Evolutionary conservation across 2,113 vertebrate species (phyloP).

Genomic region (Actenoides lindsayi): DNA sequence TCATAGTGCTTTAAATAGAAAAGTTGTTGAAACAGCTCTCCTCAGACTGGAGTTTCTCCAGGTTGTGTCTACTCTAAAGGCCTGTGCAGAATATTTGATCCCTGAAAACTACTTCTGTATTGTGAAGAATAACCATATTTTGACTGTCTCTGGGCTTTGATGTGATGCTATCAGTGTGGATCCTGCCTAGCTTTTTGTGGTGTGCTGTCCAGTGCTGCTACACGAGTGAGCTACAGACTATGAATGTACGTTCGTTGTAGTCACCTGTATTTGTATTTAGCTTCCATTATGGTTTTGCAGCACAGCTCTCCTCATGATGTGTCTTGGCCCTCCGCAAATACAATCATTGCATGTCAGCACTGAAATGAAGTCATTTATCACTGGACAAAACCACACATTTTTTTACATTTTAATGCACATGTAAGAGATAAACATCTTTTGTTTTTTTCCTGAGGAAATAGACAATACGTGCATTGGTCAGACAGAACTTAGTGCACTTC

Average conservation of each 20-base stretch:
- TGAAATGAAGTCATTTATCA: not conserved
- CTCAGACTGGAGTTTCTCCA: not conserved
- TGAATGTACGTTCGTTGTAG: not conserved
- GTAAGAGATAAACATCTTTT: not conserved
- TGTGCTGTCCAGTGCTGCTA: not conserved
- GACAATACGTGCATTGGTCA: not conserved
- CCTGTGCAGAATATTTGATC: not conserved
- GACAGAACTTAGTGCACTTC: not conserved
- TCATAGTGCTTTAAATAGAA: slow-evolving; percentile 1
- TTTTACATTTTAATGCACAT: not conserved
- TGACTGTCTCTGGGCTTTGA: not conserved
- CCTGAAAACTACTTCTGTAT: not conserved
- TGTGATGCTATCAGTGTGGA: not conserved
- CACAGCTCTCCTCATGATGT: not conserved
- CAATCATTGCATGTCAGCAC: not conserved
- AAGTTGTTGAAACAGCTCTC: not conserved
- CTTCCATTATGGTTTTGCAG: not conserved
- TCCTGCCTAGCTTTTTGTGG: not conserved
- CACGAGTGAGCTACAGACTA: not conserved
- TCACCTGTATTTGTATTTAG: not conserved
- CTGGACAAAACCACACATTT: not conserved
- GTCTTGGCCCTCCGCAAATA: not conserved
- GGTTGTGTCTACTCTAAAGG: not conserved
- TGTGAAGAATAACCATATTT: not conserved
- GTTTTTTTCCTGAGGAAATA: not conserved